Evolutionary conservation across 2,113 vertebrate species (phyloP).

Genomic region (Rissa tridactyla): DNA sequence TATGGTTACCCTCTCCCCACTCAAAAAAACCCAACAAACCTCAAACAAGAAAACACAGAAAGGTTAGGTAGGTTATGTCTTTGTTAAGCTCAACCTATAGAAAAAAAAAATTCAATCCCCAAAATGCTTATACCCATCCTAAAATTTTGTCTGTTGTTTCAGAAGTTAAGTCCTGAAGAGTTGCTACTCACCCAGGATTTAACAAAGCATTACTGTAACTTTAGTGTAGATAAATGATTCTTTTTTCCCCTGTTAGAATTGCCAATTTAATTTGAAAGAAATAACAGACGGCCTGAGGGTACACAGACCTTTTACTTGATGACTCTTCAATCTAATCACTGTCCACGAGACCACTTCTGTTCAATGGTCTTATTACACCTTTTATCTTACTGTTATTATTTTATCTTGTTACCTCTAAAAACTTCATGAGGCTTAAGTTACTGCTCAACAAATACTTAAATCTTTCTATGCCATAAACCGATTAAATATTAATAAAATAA

Average conservation of each 20-base stretch:
- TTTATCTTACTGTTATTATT: constrained; percentile 5
- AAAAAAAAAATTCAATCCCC: not conserved
- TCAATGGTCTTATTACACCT: not conserved
- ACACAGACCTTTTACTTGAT: not conserved
- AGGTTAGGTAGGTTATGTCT: not conserved
- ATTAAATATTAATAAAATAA: not conserved
- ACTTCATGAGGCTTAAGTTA: not conserved
- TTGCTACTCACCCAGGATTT: not conserved
- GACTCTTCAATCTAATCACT: not conserved
- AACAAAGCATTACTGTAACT: not conserved
- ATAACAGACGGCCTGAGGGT: not conserved
- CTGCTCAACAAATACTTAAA: not conserved
- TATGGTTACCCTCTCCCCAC: rapidly evolving
- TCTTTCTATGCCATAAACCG: not conserved
- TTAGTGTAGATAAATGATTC: not conserved
- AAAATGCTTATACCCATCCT: not conserved
- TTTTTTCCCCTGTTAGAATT: not conserved
- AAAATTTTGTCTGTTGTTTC: not conserved
- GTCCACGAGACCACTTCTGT: not conserved
- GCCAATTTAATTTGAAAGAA: not conserved
- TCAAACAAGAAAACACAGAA: not conserved
- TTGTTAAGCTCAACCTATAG: not conserved
- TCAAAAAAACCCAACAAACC: not conserved
- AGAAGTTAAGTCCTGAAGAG: not conserved
- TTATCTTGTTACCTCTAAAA: not conserved